phyloP scores from a whole-genome alignment of 2,888 invertebrate species.

The Hirudinaria manillensis region DNA sequence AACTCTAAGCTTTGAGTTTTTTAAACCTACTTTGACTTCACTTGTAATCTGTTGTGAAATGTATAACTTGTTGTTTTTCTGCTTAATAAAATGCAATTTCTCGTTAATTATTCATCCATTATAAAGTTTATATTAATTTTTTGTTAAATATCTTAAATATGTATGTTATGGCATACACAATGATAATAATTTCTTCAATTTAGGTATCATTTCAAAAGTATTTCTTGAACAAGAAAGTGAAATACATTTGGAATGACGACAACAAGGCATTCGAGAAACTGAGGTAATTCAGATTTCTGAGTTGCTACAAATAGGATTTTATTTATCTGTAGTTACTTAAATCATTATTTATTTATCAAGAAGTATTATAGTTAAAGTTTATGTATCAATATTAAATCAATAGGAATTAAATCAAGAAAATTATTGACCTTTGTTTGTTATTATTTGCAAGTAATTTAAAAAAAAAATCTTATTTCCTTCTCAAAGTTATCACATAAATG shows the following conservation, averaged over 20 bases:
- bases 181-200: neutral
- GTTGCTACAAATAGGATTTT: neutral
- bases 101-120: no score
- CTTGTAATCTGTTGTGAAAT: no score
- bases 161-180: neutral
- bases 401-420: neutral
- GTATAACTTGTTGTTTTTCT: no score
- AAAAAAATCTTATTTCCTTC: no score
- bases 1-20: neutral
- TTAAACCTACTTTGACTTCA: neutral
- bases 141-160: no score
- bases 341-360: neutral
- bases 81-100: no score
- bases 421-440: no score
- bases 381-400: neutral
- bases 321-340: neutral
- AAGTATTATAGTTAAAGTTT: neutral
- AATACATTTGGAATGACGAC: constrained; percentile 54
- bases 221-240: constrained; percentile 55
- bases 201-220: constrained; percentile 38
- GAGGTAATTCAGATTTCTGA: neutral
- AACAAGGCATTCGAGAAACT: constrained; percentile 7
- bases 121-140: no score
- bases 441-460: no score
- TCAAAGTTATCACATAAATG: no score